Evolutionary conservation across 1,140 invertebrate species (phyloP), one percentile per base, ranked within the genome.

Genomic region (Diorhabda carinulata): DNA sequence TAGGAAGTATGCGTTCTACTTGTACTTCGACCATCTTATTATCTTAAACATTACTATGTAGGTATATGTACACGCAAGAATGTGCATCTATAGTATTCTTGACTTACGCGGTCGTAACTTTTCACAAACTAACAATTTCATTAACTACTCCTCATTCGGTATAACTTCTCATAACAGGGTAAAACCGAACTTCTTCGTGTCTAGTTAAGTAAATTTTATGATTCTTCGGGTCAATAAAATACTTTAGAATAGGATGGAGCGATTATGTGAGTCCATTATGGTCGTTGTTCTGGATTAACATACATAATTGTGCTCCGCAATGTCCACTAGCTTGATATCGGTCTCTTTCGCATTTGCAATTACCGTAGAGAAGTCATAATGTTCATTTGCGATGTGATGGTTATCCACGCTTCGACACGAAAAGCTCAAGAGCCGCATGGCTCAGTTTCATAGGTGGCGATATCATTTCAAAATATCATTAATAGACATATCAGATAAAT

Each of bases 351-450:
- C 67, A 63, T 71, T 66, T 61, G 69, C 66, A 66, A 76, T 76
- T 76, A 74, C 69, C 74, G 74, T 76, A 76, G 67, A 70, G 70
- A 71, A 76, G 72, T 76, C 74, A 76, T 76, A 76, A 76, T 76
- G 74, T 76, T 76, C 74, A 70, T 74, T 74, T 66, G 69, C 69
- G 70, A 72, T 70, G 73, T 68, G 71, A 70, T 59, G 57, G 52
- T 76, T 76, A 76, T 76, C 74, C 67, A 43, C 52, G 67, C 68
- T 72, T 76, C 74, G 73, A 74, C 74, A 76, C 73, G 74, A 71
- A 74, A 56, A 56, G 44, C 45, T 10, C 47, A 64, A 64, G 63
- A 25, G 63, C 63, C 45, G 25, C 9, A 44, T 25, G 45, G 52
- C 41, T 64, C 8, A 25, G n/a, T 5, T 62, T 25, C 63, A 64